Conservation (phyloP, 1,140 invertebrate species). For the Calliopsis andreniformis region DNA sequence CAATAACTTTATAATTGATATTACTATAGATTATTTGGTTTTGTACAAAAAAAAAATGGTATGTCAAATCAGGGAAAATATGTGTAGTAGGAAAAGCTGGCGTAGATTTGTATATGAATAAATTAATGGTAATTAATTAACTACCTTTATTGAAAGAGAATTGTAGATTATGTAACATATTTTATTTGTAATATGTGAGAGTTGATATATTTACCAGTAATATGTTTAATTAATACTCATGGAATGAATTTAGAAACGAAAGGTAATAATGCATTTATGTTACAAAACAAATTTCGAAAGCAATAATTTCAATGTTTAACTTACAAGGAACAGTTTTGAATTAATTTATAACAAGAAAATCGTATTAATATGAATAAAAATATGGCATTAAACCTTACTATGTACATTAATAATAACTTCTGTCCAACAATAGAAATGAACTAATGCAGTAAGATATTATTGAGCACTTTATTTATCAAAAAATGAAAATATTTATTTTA, state of each 20-base stretch:
- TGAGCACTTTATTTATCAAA: neutral
- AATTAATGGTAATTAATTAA: too few species aligned
- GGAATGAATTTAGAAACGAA: neutral
- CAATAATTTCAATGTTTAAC: neutral
- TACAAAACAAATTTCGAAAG: neutral
- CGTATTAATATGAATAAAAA: neutral
- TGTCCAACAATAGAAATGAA: neutral
- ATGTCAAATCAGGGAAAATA: neutral
- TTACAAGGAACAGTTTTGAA: neutral
- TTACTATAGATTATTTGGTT: conserved; percentile 9
- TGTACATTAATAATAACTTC: neutral
- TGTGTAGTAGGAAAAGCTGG: neutral
- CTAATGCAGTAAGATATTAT: neutral
- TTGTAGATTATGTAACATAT: neutral
- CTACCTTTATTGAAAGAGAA: conserved; percentile 6
- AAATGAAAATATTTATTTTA: conserved; percentile 8
- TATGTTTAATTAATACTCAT: conserved; percentile 11
- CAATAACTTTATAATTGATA: conserved; percentile 24
- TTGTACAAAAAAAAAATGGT: neutral
- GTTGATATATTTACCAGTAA: neutral
- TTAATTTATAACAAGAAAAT: neutral
- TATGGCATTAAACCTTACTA: neutral
- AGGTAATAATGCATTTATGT: neutral
- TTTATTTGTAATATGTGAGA: conserved; percentile 1
- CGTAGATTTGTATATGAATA: neutral